Percentiles rank a stretch among this genome's conserved stretches.
Conservation (phyloP, 2,797 vertebrate species). For the Eulemur rubriventer region DNA sequence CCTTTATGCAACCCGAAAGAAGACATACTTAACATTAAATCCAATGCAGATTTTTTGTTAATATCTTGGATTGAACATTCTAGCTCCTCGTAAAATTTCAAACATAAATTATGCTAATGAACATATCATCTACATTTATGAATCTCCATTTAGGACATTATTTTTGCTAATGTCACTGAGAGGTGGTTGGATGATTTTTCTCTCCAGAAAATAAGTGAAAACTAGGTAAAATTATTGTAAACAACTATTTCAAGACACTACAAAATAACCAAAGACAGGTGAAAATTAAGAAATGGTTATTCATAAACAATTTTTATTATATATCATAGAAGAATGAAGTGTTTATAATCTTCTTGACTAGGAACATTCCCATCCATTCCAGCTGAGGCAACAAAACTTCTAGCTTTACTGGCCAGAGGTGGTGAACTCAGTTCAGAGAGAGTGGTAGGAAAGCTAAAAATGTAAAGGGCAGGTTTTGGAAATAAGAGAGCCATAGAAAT, state of each 20-base stretch:
- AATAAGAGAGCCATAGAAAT: background rate
- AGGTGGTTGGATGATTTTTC: background rate
- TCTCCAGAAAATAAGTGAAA: background rate
- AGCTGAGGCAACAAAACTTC: background rate
- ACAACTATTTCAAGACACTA: background rate
- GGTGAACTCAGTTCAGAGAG: background rate
- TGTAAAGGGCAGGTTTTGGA: background rate
- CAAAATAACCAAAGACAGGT: background rate
- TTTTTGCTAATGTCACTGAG: background rate
- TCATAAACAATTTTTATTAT: background rate
- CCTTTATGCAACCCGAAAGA: background rate
- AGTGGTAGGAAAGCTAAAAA: background rate
- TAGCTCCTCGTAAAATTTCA: background rate
- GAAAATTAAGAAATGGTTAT: background rate
- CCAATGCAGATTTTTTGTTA: background rate
- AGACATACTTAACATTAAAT: background rate
- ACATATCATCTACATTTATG: background rate
- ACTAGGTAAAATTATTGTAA: background rate
- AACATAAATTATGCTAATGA: background rate
- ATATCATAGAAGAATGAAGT: background rate
- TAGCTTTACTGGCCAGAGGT: background rate
- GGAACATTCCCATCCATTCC: background rate
- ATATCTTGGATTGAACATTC: background rate
- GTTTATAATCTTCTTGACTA: background rate
- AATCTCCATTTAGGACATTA: background rate